These are phyloP conservation scores for Saxidomus purpurata DNA, from an alignment of 1,140 invertebrate genomes.

Conservation along the genomic window DNA sequence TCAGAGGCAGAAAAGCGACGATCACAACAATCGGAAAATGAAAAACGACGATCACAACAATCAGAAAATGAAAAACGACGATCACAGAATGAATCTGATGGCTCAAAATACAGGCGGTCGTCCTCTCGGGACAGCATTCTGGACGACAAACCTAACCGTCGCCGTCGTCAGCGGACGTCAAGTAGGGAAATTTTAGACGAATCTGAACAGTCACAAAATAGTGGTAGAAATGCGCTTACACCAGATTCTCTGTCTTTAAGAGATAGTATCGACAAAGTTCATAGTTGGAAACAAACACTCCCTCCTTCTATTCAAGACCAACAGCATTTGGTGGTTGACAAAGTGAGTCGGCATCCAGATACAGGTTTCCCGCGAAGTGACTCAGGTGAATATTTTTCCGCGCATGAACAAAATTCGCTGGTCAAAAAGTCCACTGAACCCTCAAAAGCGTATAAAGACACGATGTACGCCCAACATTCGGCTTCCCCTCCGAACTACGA, in stretches of 20 bases:
- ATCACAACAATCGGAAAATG: constrained; percentile 70
- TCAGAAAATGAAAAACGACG: constrained; percentile 69
- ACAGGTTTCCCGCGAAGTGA: constrained; percentile 72
- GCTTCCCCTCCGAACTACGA: constrained; percentile 43
- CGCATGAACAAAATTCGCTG: constrained; percentile 67
- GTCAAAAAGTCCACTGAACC: constrained; percentile 2
- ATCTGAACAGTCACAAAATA: constrained; percentile 60
- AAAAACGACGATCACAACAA: constrained; percentile 70
- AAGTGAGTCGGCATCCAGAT: constrained; percentile 73
- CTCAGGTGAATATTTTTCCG: constrained; percentile 76
- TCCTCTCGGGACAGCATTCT: constrained; percentile 81
- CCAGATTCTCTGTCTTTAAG: constrained; percentile 83
- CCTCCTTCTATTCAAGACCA: constrained; percentile 71
- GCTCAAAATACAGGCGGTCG: constrained; percentile 74
- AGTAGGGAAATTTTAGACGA: constrained; percentile 81
- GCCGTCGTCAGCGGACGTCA: constrained; percentile 75
- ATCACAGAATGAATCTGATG: constrained; percentile 54
- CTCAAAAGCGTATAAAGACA: constrained; percentile 36
- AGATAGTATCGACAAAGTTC: constrained; percentile 85
- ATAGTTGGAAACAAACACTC: constrained; percentile 82
- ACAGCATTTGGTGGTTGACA: constrained; percentile 47
- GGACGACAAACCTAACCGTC: constrained; percentile 75
- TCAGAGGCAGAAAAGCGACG: constrained; percentile 61
- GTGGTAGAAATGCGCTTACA: constrained; percentile 78
- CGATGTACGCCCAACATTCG: constrained; percentile 34